Base-by-base conservation (phyloP, 2,888 invertebrate genomes). In the Tryphoninae sp. region DNA sequence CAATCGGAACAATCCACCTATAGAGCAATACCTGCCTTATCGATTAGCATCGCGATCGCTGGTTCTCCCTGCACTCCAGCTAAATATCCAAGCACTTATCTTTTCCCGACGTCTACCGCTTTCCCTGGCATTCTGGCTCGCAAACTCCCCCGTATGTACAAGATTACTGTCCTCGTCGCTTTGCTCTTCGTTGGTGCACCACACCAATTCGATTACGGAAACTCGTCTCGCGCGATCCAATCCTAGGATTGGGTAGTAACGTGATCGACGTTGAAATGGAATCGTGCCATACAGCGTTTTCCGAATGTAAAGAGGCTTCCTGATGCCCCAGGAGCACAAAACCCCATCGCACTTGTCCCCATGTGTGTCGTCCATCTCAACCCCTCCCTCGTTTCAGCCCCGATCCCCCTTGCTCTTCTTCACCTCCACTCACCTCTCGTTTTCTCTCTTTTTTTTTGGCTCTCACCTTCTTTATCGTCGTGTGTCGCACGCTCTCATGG, bases 231-330 rank as follows among this genome's bases (percentile, higher is more conserved):
- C 68, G 72, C 72, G 67, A 79, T 76, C 76, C 79, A 82, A 82
- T 82, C 68, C 68, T 55, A 62, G 73, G 49, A 77, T 82, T 68
- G 73, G 22, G 67, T 45, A 73, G 76, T 68, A 73, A 69, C 72
- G 64, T 76, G 79, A 79, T 79, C 76, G 79, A 73, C 65, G 74
- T 71, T 58, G 74, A 75, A 82, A 83, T 81, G 74, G 81, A 83
- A 80, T 82, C 67, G 81, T 82, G 83, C 79, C 71, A 75, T 81
- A 77, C 67, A 51, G 74, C 68, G 68, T 79, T 79, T 77, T 58
- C 67, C 77, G 78, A 82, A 79, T 82, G 73, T 74, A 77, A 81
- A 84, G 79, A 74, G 77, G 59, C 74, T 81, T 75, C 55, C 61
- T 73, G 62, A 73, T 62, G 78, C 71, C 71, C 75, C 81, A n/a